Base-by-base conservation (phyloP, 2,888 invertebrate genomes). In the Panorpa germanica region DNA sequence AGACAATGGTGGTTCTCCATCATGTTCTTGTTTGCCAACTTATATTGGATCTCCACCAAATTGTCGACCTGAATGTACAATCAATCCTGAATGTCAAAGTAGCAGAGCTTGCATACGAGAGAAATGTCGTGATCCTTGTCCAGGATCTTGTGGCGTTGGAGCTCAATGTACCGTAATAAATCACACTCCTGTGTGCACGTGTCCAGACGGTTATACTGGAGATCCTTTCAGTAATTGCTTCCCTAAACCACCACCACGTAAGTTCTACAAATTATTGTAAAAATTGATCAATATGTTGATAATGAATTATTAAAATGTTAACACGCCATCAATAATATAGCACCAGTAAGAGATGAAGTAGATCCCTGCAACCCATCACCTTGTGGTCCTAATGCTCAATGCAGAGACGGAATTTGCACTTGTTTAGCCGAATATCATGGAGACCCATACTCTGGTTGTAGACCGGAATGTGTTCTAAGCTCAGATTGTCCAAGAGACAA, bases 181-280 rank as follows among this genome's bases (percentile, higher is more conserved):
- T 42, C 77, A 77, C 41, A 63, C 61, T 16, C 75, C 77, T 6
- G 62, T 68, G 2, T 80, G 78, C 43, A 57, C 67, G 10, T 78
- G 77, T 44, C 49, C 58, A 18, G 63, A 65, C 41, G 59, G 57
- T 13, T 63, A 53, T 34, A 56, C 59, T 15, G 70, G 70, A 18
- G 62, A 82, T 66, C 78, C 81, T 38, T 81, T 81, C 44, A 65
- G 68, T 21, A 68, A 72, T 48, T 82, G 82, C 45, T 63, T 65
- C 35, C n/a, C n/a, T n/a, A n/a, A 26, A 31, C 24, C 7, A 33
- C 46, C 42, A 39, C 40, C 41, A 43, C 45, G 48, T 49, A 51
- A 41, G 50, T n/a, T 20, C 12, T 20, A 17, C 15, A 3, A n/a
- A 46, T 23, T 16, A 14, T 32, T 17, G 29, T 23, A n/a, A 16